Percentiles rank a stretch among this genome's conserved stretches.
phyloP scores from a whole-genome alignment of 1,140 invertebrate species.

The Lepidurus packardi region DNA sequence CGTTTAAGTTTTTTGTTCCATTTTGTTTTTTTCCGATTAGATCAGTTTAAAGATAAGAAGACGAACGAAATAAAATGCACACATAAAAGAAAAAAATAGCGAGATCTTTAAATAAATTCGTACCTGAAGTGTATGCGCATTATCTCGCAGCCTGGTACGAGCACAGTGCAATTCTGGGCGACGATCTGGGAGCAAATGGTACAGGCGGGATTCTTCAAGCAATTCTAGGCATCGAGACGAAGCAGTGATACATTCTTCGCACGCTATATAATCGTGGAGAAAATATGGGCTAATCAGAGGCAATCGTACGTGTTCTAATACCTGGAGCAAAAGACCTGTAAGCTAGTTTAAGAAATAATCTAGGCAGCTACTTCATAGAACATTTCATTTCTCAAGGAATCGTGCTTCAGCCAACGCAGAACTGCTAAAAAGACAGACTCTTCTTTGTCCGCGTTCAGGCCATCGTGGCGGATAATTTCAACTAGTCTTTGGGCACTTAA shows the following conservation, averaged over 20 bases:
- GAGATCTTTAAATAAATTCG: neutral
- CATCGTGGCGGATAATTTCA: conserved; percentile 52
- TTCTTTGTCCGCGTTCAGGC: conserved; percentile 52
- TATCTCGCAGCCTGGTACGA: conserved; percentile 45
- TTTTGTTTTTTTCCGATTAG: too few species aligned
- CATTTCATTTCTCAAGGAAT: conserved; percentile 41
- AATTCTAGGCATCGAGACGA: conserved; percentile 46
- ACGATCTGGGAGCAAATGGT: conserved; percentile 51
- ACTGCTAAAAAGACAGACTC: conserved; percentile 54
- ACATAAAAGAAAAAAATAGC: neutral
- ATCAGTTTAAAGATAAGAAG: too few species aligned
- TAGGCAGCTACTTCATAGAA: conserved; percentile 42
- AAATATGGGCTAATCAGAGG: conserved; percentile 55
- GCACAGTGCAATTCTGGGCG: conserved; percentile 43
- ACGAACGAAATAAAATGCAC: neutral
- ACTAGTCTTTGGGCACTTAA: conserved; percentile 48
- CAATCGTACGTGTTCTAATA: conserved; percentile 53
- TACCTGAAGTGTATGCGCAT: conserved; percentile 41
- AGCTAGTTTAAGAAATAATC: neutral
- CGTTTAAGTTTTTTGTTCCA: neutral
- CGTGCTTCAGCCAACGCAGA: conserved; percentile 50
- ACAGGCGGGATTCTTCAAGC: conserved; percentile 51
- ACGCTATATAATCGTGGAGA: conserved; percentile 53
- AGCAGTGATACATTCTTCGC: conserved; percentile 43
- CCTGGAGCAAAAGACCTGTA: conserved; percentile 39